phyloP scores from a whole-genome alignment of 2,797 vertebrate genomes.

The Sebastes dallii region DNA sequence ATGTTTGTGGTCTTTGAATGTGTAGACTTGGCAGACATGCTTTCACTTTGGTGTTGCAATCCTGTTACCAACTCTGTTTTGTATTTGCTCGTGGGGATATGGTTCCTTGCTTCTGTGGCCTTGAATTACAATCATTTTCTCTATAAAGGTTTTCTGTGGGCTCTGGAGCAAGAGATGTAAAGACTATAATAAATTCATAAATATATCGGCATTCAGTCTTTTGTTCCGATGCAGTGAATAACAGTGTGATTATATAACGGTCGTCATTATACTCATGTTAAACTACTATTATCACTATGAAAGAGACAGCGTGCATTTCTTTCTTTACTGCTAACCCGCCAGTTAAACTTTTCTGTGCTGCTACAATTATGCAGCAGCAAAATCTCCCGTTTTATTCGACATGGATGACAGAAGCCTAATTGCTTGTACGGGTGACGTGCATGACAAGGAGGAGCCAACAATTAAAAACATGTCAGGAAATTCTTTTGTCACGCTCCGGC shows the following conservation, averaged over 20 bases:
- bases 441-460: slow-evolving; percentile 64
- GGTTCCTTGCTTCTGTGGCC: slow-evolving; percentile 81
- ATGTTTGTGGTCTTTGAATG: slow-evolving; percentile 78
- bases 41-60: slow-evolving; percentile 78
- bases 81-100: slow-evolving; percentile 75
- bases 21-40: slow-evolving; percentile 74
- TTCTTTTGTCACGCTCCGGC: slow-evolving; percentile 44
- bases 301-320: slow-evolving; percentile 12
- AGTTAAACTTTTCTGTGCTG: slow-evolving; percentile 6
- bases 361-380: slow-evolving; percentile 27
- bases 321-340: slow-evolving; percentile 6
- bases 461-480: slow-evolving; percentile 68
- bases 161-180: slow-evolving; percentile 57
- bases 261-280: neutral
- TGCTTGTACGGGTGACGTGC: slow-evolving; percentile 53
- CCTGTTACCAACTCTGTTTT: slow-evolving; percentile 77
- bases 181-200: slow-evolving; percentile 72
- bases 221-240: slow-evolving; percentile 31
- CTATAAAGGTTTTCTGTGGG: slow-evolving; percentile 58
- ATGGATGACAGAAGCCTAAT: slow-evolving; percentile 65
- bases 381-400: slow-evolving; percentile 59
- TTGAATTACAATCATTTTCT: slow-evolving; percentile 75
- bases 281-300: slow-evolving; percentile 24
- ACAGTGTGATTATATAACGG: slow-evolving; percentile 3
- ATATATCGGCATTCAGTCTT: slow-evolving; percentile 53